phyloP scores from a whole-genome alignment of 2,888 invertebrate genomes.

The Phortica magna region DNA sequence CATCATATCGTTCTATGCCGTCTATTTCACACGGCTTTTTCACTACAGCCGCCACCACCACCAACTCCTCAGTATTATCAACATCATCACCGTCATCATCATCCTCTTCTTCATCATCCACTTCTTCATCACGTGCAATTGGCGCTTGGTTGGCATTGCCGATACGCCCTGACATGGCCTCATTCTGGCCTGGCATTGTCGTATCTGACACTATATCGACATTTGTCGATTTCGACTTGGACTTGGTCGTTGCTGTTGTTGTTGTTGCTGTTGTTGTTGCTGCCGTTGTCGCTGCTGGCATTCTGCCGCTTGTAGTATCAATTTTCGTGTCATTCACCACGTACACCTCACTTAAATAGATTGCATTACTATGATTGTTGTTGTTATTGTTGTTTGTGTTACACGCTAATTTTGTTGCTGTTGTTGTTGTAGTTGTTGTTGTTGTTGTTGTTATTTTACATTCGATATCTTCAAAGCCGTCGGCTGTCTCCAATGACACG shows the following conservation, averaged over 20 bases:
- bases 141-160: conserved; percentile 58
- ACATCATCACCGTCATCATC: conserved; percentile 43
- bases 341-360: conserved; percentile 67
- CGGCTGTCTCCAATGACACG: neutral
- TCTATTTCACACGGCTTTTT: conserved; percentile 34
- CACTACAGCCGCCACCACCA: conserved; percentile 31
- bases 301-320: conserved; percentile 55
- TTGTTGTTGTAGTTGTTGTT: conserved; percentile 54
- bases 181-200: conserved; percentile 51
- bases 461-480: conserved; percentile 25
- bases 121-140: conserved; percentile 68
- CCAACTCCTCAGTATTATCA: conserved; percentile 26
- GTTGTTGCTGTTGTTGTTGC: conserved; percentile 53
- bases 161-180: conserved; percentile 45
- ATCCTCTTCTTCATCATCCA: conserved; percentile 51
- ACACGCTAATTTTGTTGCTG: conserved; percentile 46
- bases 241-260: conserved; percentile 39
- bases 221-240: conserved; percentile 44
- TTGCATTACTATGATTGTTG: conserved; percentile 39
- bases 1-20: conserved; percentile 34
- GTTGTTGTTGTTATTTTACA: conserved; percentile 52
- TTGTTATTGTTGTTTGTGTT: conserved; percentile 43
- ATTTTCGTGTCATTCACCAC: conserved; percentile 72
- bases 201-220: conserved; percentile 23
- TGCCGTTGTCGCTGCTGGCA: conserved; percentile 30